Evolutionary conservation across 2,888 invertebrate genomes (phyloP), one percentile per base, ranked within the genome.

Genomic region (Eumerus sabulonum): DNA sequence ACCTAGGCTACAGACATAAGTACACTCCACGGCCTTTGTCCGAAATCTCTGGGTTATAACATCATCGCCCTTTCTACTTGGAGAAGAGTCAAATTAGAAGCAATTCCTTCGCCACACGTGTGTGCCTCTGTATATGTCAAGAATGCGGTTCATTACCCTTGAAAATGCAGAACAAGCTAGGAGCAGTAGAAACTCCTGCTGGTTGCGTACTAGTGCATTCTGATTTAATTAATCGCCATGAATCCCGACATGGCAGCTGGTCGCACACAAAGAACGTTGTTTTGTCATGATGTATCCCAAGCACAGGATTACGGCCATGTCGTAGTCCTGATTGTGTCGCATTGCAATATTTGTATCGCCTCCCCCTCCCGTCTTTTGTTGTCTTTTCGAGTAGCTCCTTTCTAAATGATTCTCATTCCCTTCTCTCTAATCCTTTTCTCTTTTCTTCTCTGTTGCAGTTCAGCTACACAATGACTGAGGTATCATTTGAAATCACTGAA

Each of bases 381-480:
- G n/a, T 50, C 13, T 1, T 35, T 38, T 12, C 17, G 11, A 27
- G 7, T 27, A 27, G 40, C 27, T 63, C 17, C 9, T n/a, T 27
- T 12, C 36, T 40, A 1, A 13, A 40, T 42, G 27, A 50, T 48
- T 48, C 42, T 14, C 9, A 16, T 50, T 17, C 27, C 19, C 3
- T 27, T 35, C 38, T 14, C 5, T 40, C 9, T 11, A 11, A 40
- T 40, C 40, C 11, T 11, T 40, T 40, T 40, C 3, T 27, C 48
- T 53, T 48, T 62, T 44, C 5, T 16, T 50, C 42, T 18, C 38
- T n/a, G n/a, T 59, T 84, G 3, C 82, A 88, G 88, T 84, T 84
- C 67, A 84, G 85, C 35, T 83, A 68, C 71, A 71, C 82, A 62
- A 86, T 87, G 85, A 85, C 84, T 76, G 87, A 87, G 57, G 84